Percentiles rank a stretch among this genome's conserved stretches.
phyloP scores from a whole-genome alignment of 2,113 vertebrate genomes.

The Petrocephalus microphthalmus region DNA sequence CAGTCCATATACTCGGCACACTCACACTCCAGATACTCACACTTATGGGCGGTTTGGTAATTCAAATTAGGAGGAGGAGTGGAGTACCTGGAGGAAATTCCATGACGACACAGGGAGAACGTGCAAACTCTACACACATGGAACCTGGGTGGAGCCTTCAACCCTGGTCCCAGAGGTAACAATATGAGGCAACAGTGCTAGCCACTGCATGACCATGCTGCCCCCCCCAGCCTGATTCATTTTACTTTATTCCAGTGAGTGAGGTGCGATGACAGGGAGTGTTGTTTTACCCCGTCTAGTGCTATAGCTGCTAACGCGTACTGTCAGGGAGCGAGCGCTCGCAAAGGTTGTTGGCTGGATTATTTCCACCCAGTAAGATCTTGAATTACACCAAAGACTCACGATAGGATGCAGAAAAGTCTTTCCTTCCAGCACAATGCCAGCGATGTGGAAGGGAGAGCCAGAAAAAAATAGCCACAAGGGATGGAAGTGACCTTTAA shows the following conservation, averaged over 20 bases:
- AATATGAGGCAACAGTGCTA: no score
- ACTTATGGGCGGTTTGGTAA: no score
- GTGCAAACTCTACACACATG: no score
- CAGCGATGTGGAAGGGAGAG: not conserved
- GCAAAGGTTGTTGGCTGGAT: not conserved
- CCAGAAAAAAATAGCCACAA: not conserved
- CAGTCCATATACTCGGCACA: no score
- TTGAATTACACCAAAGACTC: not conserved
- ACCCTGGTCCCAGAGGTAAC: no score
- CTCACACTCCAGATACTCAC: no score
- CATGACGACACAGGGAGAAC: no score
- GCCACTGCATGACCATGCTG: no score
- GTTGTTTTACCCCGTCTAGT: slow-evolving; percentile 43
- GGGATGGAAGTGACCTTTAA: not conserved
- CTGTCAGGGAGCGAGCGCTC: not conserved
- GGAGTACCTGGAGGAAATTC: no score
- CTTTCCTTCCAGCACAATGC: not conserved
- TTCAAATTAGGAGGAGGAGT: no score
- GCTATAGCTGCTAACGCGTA: not conserved
- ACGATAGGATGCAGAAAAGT: not conserved
- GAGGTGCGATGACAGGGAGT: slow-evolving; percentile 39
- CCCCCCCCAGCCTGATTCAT: not conserved
- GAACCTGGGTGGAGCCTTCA: no score
- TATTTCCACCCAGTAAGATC: not conserved
- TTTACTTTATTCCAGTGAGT: slow-evolving; percentile 37